Evolutionary conservation across 2,113 vertebrate genomes (phyloP), one percentile per base, ranked within the genome.

Genomic region (Seriola dumerili): DNA sequence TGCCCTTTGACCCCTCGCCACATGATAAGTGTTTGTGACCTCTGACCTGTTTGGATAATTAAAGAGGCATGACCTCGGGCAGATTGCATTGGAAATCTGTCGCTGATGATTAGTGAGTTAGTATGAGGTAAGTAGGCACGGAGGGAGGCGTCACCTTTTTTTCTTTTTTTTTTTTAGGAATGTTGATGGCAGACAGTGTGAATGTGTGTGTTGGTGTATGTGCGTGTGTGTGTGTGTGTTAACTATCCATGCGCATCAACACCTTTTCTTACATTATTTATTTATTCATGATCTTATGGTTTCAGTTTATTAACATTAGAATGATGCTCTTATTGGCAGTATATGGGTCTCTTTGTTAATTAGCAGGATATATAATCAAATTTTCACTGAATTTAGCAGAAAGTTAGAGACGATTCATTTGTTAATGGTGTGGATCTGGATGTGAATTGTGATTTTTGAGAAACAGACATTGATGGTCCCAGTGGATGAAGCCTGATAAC

Each of bases 11-110:
- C 90, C 93, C 78, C 50, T 74, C 55, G 7, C 72, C 83, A 87
- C 86, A 93, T 91, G 92, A 92, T 93, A 93, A 92, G 91, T 94
- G 89, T 93, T 78, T 93, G 76, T 92, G 93, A 94, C 91, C 95
- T 94, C 73, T 95, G 94, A 94, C 93, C 95, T 81, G 78, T 88
- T 92, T 93, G 91, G 91, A 95, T 95, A 94, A 94, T 95, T 95
- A 95, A 94, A 94, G 93, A 90, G 92, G 88, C 80, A 70, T 71
- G 89, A 89, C 92, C 88, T 85, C 66, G 11, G 78, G 89, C 73
- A 83, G 84, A 84, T 76, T 57, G 81, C 84, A 90, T 90, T 83
- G 86, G 80, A 88, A 91, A 91, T 84, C 81, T 90, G 88, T 87
- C 82, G 36, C 11, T 62, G 81, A 76, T 84, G 90, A 92, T 90